Percentiles rank a stretch among this genome's conserved stretches.
Evolutionary conservation across 64 coral and sea anemone genomes (phyloP).

Genomic region (Catalaphyllia jardinei): DNA sequence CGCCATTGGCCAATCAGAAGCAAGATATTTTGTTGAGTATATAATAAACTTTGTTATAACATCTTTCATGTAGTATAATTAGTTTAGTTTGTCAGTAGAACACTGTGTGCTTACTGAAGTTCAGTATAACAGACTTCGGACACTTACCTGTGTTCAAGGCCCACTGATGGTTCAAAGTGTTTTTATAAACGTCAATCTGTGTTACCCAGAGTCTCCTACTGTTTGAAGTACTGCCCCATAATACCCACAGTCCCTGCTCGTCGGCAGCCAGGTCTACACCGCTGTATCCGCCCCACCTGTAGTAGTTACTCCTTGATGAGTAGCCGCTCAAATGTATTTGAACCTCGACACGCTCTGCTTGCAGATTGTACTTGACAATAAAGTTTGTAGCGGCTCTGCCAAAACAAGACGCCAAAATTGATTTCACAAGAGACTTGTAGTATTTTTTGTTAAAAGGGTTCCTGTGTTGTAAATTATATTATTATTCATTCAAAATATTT

Average conservation of each 20-base stretch:
- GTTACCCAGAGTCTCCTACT: neutral
- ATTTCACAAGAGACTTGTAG: too few species aligned
- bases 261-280: constrained; percentile 36
- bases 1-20: too few species aligned
- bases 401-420: neutral
- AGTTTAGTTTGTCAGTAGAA: too few species aligned
- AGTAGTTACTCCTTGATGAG: neutral
- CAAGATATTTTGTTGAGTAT: too few species aligned
- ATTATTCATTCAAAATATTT: too few species aligned
- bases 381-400: neutral
- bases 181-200: constrained; percentile 18
- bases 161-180: neutral
- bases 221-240: neutral
- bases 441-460: too few species aligned
- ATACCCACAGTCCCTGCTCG: constrained; percentile 40
- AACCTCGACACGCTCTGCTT: neutral
- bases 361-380: constrained; percentile 56
- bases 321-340: constrained; percentile 12
- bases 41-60: too few species aligned
- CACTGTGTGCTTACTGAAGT: too few species aligned
- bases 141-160: neutral
- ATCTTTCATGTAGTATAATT: too few species aligned
- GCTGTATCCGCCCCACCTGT: constrained; percentile 13
- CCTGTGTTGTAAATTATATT: too few species aligned
- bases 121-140: too few species aligned